Evolutionary conservation across 2,797 vertebrate genomes (phyloP).

Genomic region (Phrynocephalus forsythii): DNA sequence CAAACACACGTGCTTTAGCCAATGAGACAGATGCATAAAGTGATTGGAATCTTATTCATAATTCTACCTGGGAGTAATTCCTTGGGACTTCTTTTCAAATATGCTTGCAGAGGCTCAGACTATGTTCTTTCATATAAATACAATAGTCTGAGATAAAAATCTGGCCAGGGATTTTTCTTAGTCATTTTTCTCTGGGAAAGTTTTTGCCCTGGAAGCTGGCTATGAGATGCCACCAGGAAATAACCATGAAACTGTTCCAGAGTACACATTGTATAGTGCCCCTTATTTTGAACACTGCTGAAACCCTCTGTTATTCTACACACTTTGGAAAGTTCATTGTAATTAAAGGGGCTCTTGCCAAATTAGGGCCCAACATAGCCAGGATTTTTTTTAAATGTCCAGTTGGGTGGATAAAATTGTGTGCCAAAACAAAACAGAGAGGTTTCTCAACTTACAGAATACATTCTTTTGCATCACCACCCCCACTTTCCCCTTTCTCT

Average conservation of each 20-base stretch:
- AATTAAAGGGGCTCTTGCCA: not conserved
- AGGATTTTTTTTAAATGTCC: slow-evolving; percentile 6
- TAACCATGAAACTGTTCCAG: slow-evolving; percentile 1
- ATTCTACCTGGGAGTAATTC: not conserved
- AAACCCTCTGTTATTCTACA: slow-evolving; percentile 12
- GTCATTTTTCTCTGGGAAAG: not conserved
- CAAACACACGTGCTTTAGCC: no score
- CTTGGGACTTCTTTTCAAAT: not conserved
- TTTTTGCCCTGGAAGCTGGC: not conserved
- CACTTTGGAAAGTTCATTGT: slow-evolving; percentile 13
- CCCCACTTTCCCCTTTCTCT: not conserved
- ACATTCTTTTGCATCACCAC: not conserved
- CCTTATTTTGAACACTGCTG: not conserved
- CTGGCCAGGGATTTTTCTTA: not conserved
- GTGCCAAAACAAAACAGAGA: not conserved
- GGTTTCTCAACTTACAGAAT: not conserved
- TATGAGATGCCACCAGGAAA: not conserved
- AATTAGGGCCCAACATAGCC: not conserved
- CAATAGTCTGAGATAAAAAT: not conserved
- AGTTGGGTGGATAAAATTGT: slow-evolving; percentile 8
- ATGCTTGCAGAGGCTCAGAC: not conserved
- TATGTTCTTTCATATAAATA: not conserved
- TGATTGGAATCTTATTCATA: no score
- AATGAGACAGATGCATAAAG: no score
- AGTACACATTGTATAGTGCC: not conserved